These are phyloP conservation scores for Alosa sapidissima DNA, from an alignment of 2,797 vertebrate species.

Conservation along the genomic window DNA sequence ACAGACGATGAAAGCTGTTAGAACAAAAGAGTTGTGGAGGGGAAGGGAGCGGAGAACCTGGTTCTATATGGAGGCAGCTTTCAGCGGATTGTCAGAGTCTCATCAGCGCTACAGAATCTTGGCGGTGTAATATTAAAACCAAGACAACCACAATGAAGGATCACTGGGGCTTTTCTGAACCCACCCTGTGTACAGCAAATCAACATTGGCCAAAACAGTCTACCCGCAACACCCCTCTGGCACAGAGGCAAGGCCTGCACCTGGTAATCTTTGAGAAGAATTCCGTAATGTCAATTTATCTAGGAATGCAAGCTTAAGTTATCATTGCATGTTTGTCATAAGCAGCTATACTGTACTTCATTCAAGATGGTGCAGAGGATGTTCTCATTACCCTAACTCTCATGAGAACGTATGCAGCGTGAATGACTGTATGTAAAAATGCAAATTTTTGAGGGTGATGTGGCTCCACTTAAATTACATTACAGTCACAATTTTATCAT, in stretches of 20 bases:
- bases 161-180: constrained; percentile 8
- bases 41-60: not conserved
- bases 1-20: constrained; percentile 51
- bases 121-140: constrained; percentile 60
- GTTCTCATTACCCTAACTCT: not conserved
- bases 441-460: not conserved
- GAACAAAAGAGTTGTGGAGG: not conserved
- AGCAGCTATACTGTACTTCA: constrained; percentile 46
- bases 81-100: constrained; percentile 68
- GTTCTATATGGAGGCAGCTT: constrained; percentile 54
- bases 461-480: not conserved
- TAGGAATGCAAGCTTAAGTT: constrained; percentile 44
- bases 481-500: not conserved
- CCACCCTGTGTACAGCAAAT: constrained; percentile 23
- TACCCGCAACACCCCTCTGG: constrained; percentile 32
- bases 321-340: constrained; percentile 40
- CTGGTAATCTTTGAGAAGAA: constrained; percentile 57
- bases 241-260: constrained; percentile 52
- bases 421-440: not conserved
- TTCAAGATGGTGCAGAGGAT: not conserved
- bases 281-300: constrained; percentile 58
- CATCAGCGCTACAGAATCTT: constrained; percentile 53
- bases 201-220: constrained; percentile 23
- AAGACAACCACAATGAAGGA: constrained; percentile 41
- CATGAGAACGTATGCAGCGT: not conserved